Base-by-base conservation (phyloP, 2,888 invertebrate genomes). In the Slavum lentiscoides region DNA sequence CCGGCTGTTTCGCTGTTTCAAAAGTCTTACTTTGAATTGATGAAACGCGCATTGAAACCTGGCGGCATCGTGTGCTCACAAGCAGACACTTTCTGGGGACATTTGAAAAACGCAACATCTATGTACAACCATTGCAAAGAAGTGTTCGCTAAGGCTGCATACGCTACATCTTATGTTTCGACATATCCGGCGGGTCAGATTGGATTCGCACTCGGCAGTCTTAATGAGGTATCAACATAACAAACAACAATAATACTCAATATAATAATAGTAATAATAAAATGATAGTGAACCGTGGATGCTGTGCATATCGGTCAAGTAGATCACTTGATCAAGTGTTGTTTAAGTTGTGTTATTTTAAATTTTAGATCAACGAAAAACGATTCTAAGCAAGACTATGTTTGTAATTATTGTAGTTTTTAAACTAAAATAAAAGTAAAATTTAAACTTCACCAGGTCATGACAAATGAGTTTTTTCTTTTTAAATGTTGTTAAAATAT, bases 181-280 rank as follows among this genome's bases (percentile, higher is more conserved):
- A 96, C 97, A 0, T 99, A 99, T 87, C 98, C 99, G 0, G 94
- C 96, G 43, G 99, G 99, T 0, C 95, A 96, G 87, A 98, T 99
- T 84, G 98, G 98, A 0, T 98, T 96, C 86, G 90, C 98, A 2
- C 89, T 99, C 62, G 98, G 95, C 21, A 92, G 94, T 74, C 88
- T 93, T 64, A 91, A 93, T 85, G 86, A 87, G 66, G 90, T 91
- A 86, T 11, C 49, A 11, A 9, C 49, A 9, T n/a, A n/a, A n/a
- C n/a, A n/a, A n/a, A 7, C 49, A 49, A 49, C 49, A 5, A 21
- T 8, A 59, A 21, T 53, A 53, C 11, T 53, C n/a, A n/a, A 13
- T 2, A 53, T 9, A 13, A 53, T 7, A 19, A 17, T 55, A 55
- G 6, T 55, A 19, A 49, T 11, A 49, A 8, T 49, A 49, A 49